Conservation (phyloP, 2,797 vertebrate genomes). For the Centroberyx gerrardi region DNA sequence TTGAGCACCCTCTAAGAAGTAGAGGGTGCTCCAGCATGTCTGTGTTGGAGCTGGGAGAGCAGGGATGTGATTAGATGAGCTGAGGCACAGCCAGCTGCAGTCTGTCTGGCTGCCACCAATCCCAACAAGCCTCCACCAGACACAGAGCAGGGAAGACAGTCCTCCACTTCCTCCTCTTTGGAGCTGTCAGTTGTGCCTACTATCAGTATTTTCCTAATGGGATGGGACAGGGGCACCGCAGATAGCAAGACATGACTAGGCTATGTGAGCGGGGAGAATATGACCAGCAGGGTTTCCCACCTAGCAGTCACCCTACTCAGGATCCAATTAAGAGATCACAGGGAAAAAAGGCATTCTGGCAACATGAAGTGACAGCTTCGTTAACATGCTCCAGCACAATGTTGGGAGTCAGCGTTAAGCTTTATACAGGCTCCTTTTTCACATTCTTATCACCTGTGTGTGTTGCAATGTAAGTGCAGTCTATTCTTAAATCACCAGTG, state of each 20-base stretch:
- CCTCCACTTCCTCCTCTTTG: constrained; percentile 42
- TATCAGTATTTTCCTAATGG: constrained; percentile 58
- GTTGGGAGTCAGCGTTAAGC: neutral
- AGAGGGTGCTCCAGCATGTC: constrained; percentile 29
- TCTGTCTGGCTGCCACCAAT: constrained; percentile 49
- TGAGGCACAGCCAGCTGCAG: constrained; percentile 57
- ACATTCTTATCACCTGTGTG: neutral
- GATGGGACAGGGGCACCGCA: constrained; percentile 51
- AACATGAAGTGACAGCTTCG: constrained; percentile 37
- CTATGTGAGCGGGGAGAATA: constrained; percentile 11
- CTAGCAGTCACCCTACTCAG: constrained; percentile 42
- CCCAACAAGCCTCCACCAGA: constrained; percentile 35
- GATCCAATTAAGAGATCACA: constrained; percentile 67
- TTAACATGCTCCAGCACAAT: constrained; percentile 44
- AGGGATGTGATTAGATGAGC: constrained; percentile 59
- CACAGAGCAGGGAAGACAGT: constrained; percentile 26
- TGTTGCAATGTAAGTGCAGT: neutral
- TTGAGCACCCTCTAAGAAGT: constrained; percentile 48
- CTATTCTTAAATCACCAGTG: too few relatives aligned
- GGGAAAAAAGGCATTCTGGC: constrained; percentile 22
- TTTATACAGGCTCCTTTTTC: neutral
- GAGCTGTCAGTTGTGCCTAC: constrained; percentile 48
- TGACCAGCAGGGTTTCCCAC: constrained; percentile 58
- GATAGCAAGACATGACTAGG: constrained; percentile 42
- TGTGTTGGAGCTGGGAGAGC: constrained; percentile 38